A percentile compares a stretch with the other conserved stretches of the same genome.
These are phyloP conservation scores for Prenolepis imparis DNA, from an alignment of 2,888 invertebrate genomes.

Conservation along the genomic window DNA sequence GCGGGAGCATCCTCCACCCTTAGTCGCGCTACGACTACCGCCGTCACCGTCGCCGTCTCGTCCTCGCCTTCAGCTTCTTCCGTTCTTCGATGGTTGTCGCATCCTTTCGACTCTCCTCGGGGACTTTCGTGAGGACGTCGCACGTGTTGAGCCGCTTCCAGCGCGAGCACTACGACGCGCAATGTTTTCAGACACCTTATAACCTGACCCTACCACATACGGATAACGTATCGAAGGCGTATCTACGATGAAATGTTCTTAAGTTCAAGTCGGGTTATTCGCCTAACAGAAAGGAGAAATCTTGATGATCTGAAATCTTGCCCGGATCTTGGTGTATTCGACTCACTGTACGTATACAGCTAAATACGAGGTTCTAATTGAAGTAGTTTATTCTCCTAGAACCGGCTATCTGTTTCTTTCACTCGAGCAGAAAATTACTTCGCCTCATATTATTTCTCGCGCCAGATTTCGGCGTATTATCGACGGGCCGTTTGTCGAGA, in stretches of 20 bases:
- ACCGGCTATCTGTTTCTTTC: constrained; percentile 17
- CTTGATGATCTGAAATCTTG: constrained; percentile 75
- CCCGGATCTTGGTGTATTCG: constrained; percentile 60
- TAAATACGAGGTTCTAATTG: constrained; percentile 64
- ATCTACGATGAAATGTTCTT: constrained; percentile 47
- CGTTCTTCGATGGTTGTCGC: constrained; percentile 67
- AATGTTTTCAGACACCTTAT: constrained; percentile 62
- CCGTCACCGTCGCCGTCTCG: constrained; percentile 61
- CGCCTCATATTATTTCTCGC: constrained; percentile 43
- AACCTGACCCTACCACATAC: constrained; percentile 49
- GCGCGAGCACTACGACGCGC: constrained; percentile 35
- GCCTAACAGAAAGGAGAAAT: constrained; percentile 68
- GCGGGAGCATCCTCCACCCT: constrained; percentile 76
- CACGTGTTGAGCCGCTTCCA: constrained; percentile 72
- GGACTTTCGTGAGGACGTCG: constrained; percentile 69
- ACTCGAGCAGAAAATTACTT: constrained; percentile 37
- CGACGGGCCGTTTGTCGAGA: constrained; percentile 7
- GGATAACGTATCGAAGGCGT: background rate
- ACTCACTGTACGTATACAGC: constrained; percentile 47
- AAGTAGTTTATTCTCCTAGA: constrained; percentile 57
- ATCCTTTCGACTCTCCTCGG: constrained; percentile 66
- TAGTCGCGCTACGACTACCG: constrained; percentile 63
- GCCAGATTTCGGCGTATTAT: constrained; percentile 24
- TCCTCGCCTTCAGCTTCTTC: constrained; percentile 62
- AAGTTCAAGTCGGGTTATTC: constrained; percentile 72